Conservation (phyloP, 2,797 vertebrate species). For the Paguma larvata region DNA sequence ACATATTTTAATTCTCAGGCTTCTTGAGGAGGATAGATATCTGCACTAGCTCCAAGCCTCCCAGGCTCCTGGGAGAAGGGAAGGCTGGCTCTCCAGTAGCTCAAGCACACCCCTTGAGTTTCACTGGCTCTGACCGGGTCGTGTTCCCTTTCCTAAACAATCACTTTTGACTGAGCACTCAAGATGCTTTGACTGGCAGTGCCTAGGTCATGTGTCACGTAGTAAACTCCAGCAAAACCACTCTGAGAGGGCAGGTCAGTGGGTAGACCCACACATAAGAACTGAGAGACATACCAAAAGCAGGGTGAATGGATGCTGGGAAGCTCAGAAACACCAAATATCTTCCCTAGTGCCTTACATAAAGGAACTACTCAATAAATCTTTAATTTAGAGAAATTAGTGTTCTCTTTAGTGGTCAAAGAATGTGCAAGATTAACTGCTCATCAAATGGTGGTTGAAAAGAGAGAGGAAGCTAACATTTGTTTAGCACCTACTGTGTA, state of each 20-base stretch:
- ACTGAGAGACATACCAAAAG: not conserved
- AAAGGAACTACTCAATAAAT: not conserved
- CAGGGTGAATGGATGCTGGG: not conserved
- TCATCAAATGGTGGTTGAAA: not conserved
- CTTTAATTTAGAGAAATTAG: not conserved
- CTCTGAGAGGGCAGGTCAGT: not conserved
- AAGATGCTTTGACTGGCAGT: not conserved
- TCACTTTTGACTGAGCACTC: not conserved
- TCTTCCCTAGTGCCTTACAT: not conserved
- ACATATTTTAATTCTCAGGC: not conserved
- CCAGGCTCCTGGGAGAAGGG: not conserved
- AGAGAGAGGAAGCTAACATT: not conserved
- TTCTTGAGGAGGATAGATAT: not conserved
- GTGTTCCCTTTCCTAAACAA: not conserved
- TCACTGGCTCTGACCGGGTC: not conserved
- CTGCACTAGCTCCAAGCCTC: not conserved
- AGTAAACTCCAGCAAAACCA: not conserved
- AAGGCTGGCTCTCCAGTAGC: not conserved
- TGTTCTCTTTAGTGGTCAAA: slow-evolving; percentile 19
- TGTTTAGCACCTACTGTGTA: not conserved
- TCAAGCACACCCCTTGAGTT: not conserved
- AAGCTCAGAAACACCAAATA: not conserved
- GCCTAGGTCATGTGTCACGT: not conserved
- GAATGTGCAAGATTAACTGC: not conserved
- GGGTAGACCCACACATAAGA: not conserved